Evolutionary conservation across 2,797 vertebrate genomes (phyloP).

Genomic region (Pseudomugil gertrudae): DNA sequence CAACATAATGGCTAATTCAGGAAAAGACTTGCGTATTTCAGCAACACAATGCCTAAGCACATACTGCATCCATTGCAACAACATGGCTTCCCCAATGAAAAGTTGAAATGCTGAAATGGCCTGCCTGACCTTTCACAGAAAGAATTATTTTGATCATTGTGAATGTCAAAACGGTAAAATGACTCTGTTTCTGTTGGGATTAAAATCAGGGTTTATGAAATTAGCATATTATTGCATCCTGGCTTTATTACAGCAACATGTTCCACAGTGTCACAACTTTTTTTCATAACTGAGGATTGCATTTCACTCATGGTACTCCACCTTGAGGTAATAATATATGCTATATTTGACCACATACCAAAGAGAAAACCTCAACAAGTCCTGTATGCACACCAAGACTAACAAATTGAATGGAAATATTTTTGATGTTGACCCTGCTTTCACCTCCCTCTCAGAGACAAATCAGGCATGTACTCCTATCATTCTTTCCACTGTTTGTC

Average conservation of each 20-base stretch:
- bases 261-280: neutral
- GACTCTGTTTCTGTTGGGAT: neutral
- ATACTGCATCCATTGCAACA: no score
- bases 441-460: constrained; percentile 6
- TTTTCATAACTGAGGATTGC: neutral
- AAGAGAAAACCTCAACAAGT: neutral
- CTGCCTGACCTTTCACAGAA: no score
- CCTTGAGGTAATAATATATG: neutral
- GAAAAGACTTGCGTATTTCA: no score
- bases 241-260: no score
- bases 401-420: constrained; percentile 11
- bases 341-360: neutral
- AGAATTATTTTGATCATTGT: no score
- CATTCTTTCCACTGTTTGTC: constrained; percentile 39
- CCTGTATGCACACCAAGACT: neutral
- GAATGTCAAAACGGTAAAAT: no score
- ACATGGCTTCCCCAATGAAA: no score
- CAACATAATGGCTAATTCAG: no score
- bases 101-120: no score
- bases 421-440: constrained; percentile 20
- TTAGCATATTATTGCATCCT: neutral
- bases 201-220: neutral
- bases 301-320: neutral
- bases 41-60: no score
- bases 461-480: neutral